These are phyloP conservation scores for Gymnocypris eckloni DNA, from an alignment of 2,797 vertebrate genomes.

Conservation along the genomic window DNA sequence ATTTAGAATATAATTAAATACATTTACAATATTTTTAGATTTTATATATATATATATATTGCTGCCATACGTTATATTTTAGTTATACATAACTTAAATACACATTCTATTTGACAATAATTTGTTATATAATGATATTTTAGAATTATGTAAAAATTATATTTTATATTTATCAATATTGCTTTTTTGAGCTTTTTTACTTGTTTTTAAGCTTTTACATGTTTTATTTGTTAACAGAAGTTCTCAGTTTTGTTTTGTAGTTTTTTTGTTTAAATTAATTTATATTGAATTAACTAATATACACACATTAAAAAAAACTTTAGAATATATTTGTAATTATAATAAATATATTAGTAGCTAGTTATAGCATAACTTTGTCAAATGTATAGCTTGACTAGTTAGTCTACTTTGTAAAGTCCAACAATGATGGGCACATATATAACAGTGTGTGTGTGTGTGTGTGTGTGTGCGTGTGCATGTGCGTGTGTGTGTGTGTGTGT, in stretches of 20 bases:
- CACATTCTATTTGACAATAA: too few relatives aligned
- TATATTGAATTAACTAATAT: neutral
- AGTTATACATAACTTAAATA: too few relatives aligned
- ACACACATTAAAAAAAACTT: neutral
- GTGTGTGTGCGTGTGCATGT: constrained; percentile 1
- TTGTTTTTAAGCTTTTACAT: too few relatives aligned
- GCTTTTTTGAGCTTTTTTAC: too few relatives aligned
- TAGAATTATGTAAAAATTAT: too few relatives aligned
- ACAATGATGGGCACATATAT: neutral
- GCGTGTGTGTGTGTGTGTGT: neutral
- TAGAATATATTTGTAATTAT: neutral
- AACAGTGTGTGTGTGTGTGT: neutral
- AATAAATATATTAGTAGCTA: neutral
- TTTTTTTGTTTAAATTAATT: neutral
- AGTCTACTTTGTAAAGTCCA: neutral
- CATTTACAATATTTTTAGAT: too few relatives aligned
- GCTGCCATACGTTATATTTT: too few relatives aligned
- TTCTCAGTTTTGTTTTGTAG: neutral
- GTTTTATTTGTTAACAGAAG: too few relatives aligned
- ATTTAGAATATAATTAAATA: too few relatives aligned
- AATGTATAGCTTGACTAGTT: neutral
- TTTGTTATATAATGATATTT: too few relatives aligned
- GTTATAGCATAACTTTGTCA: neutral
- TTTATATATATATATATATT: too few relatives aligned
- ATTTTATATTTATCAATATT: too few relatives aligned